Evolutionary conservation across 1,140 invertebrate species (phyloP).

Genomic region (Plutomurus gul): DNA sequence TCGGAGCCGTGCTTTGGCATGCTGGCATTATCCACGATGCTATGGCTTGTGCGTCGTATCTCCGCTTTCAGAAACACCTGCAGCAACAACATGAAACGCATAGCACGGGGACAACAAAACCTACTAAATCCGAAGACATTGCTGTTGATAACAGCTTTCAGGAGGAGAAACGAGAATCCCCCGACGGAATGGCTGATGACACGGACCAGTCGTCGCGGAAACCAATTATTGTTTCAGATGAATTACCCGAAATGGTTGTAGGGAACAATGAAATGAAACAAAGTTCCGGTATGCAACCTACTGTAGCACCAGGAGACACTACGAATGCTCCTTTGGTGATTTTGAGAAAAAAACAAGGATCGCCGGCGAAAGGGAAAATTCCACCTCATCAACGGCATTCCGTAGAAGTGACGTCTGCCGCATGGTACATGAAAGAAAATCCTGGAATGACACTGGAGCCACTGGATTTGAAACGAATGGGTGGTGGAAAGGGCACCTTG

Average conservation of each 20-base stretch:
- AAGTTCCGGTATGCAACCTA: not conserved
- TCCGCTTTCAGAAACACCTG: conserved; percentile 85
- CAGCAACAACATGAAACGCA: not conserved
- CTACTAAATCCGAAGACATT: not conserved
- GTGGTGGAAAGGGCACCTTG: not conserved
- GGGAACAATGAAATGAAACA: not conserved
- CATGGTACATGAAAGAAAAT: conserved; percentile 62
- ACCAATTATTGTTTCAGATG: not conserved
- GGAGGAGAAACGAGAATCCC: not conserved
- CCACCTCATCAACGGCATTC: conserved; percentile 80
- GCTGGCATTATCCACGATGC: conserved; percentile 96
- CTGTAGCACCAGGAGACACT: not conserved
- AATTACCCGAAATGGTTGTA: not conserved
- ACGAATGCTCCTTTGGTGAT: conserved; percentile 17
- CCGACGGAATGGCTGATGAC: not conserved
- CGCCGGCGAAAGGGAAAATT: conserved; percentile 55
- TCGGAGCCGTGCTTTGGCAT: conserved; percentile 95
- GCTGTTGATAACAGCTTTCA: not conserved
- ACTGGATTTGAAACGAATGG: conserved; percentile 1
- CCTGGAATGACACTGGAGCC: conserved; percentile 41
- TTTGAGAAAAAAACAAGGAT: conserved; percentile 44
- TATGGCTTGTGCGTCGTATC: conserved; percentile 93
- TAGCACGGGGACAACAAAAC: not conserved
- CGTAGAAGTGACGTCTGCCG: conserved; percentile 78
- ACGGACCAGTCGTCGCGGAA: not conserved